Evolutionary conservation across 92 coral and sea anemone species (phyloP).

Genomic region (Pocillopora grandis): DNA sequence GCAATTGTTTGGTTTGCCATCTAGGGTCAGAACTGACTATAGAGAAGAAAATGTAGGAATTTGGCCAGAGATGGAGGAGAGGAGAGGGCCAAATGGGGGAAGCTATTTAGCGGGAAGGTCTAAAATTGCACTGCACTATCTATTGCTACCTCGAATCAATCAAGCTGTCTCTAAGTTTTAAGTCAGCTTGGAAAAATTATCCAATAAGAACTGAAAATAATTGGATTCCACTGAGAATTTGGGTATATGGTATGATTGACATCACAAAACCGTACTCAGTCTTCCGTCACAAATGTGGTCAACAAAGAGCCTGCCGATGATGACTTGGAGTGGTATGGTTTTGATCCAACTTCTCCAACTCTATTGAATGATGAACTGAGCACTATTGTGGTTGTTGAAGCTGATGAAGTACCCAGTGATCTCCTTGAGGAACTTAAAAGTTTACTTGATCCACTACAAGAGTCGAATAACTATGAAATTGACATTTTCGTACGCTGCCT

Average conservation of each 20-base stretch:
- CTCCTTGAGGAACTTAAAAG: conserved; percentile 22
- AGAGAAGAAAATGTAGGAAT: too few relatives aligned
- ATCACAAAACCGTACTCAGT: conserved; percentile 9
- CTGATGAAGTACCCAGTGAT: conserved; percentile 24
- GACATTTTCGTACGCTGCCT: conserved; percentile 20
- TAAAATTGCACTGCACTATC: too few relatives aligned
- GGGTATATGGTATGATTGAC: too few relatives aligned
- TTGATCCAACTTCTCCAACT: conserved; percentile 29
- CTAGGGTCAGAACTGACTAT: too few relatives aligned
- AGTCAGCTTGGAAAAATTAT: conserved; percentile 64
- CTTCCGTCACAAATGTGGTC: conserved; percentile 22
- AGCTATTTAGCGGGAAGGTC: too few relatives aligned
- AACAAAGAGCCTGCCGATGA: conserved; percentile 8
- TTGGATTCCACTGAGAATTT: conserved; percentile 62
- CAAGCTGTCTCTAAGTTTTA: conserved; percentile 51
- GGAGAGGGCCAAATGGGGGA: too few relatives aligned
- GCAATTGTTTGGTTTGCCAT: too few relatives aligned
- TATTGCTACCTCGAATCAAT: conserved; percentile 62
- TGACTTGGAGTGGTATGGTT: conserved; percentile 28
- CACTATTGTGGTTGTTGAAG: conserved; percentile 46
- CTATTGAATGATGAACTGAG: conserved; percentile 28
- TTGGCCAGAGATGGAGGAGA: too few relatives aligned
- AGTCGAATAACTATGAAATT: conserved; percentile 29
- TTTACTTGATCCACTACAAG: conserved; percentile 35
- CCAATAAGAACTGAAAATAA: conserved; percentile 61